A percentile compares a stretch with the other conserved stretches of the same genome.
Conservation (phyloP, 2,888 invertebrate genomes). For the Xestia xanthographa region DNA sequence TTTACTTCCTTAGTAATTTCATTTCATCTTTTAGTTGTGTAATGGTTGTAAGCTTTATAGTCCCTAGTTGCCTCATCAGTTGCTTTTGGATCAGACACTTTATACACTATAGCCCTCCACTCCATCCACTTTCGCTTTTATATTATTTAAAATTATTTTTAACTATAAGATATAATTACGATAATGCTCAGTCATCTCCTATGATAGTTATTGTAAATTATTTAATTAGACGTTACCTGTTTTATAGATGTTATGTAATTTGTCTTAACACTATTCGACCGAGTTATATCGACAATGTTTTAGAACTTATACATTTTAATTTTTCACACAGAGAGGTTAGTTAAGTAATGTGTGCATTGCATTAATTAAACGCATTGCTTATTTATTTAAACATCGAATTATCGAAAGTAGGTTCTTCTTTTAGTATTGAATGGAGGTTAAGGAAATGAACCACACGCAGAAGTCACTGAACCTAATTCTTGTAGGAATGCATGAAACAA, state of each 20-base stretch:
- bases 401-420: not conserved
- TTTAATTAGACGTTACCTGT: constrained; percentile 40
- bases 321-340: not conserved
- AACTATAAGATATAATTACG: constrained; percentile 43
- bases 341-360: not conserved
- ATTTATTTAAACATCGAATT: too few species aligned
- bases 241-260: constrained; percentile 42
- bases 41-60: not conserved
- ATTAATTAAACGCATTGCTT: too few species aligned
- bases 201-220: constrained; percentile 36
- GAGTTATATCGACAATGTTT: not conserved
- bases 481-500: constrained; percentile 11
- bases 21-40: not conserved
- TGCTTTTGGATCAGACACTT: not conserved
- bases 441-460: constrained; percentile 14
- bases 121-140: constrained; percentile 39
- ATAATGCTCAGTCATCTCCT: constrained; percentile 38
- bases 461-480: not conserved
- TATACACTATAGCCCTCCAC: not conserved
- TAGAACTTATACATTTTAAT: not conserved
- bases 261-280: not conserved
- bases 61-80: not conserved
- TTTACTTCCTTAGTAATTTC: not conserved
- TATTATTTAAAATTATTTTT: constrained; percentile 23
- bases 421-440: not conserved